Percentiles rank a stretch among this genome's conserved stretches.
These are phyloP conservation scores for Columba janthina DNA, from an alignment of 2,113 vertebrate species.

Conservation along the genomic window DNA sequence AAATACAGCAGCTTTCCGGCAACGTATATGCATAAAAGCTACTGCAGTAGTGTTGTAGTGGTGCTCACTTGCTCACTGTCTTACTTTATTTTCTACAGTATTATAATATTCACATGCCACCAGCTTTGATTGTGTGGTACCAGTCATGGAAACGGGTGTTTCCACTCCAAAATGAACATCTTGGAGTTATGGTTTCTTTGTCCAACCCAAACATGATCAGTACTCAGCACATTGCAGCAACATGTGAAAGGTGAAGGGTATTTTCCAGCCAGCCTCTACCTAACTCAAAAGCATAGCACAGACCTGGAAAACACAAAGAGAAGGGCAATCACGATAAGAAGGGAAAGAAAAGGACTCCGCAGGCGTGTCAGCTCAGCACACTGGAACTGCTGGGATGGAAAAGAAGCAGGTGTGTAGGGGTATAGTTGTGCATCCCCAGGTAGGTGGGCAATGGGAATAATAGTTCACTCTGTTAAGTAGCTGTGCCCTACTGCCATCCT, in stretches of 20 bases:
- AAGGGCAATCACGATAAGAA: neutral
- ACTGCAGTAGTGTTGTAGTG: neutral
- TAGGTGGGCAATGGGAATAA: neutral
- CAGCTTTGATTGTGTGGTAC: neutral
- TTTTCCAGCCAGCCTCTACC: neutral
- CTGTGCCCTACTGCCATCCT: neutral
- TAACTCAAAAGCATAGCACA: neutral
- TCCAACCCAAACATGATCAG: neutral
- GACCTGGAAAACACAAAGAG: neutral
- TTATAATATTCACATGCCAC: neutral
- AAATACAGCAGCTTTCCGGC: neutral
- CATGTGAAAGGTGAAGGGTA: neutral
- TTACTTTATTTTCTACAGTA: neutral
- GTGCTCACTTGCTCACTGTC: accelerated
- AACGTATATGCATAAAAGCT: neutral
- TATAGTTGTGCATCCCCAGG: neutral
- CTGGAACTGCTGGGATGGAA: neutral
- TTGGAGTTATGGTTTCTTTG: neutral
- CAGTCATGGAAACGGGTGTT: neutral
- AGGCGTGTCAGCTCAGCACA: neutral
- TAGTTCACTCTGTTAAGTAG: too few species aligned
- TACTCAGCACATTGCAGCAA: neutral
- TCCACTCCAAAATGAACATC: neutral
- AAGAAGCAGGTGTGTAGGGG: neutral
- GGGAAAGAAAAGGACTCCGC: neutral